Base-by-base conservation (phyloP, 2,888 invertebrate genomes). In the Agrotis puta region DNA sequence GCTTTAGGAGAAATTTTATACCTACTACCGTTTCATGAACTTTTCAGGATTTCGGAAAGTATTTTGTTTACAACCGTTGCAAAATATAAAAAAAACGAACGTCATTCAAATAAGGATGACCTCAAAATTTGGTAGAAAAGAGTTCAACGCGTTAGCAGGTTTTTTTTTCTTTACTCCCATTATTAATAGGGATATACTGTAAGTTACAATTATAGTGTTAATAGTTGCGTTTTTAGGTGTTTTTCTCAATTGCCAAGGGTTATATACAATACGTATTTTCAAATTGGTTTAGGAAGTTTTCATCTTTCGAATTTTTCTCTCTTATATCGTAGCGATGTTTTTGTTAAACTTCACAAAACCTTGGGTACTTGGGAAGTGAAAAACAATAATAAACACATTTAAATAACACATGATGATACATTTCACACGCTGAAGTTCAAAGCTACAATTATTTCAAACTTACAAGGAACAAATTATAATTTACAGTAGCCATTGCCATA, bases 71-170 rank as follows among this genome's bases (percentile, higher is more conserved):
- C 13, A 33, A n/a, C 13, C 6, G 9, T 33, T 51, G 4, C 1
- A 45, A 51, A 50, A 39, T 16, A 14, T n/a, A n/a, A n/a, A n/a
- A n/a, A 0, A 20, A 39, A 2, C 0, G 3, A 18, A 0, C 0
- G 7, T 24, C 14, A 20, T 3, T 0, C 1, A 7, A 39, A 62
- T 11, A 27, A 6, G 16, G 2, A n/a, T 43, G n/a, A 64, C 16
- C 13, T 22, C 5, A 9, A 64, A 20, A n/a, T 24, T 20, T 48
- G n/a, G 33, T 54, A 27, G 9, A 61, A 77, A 74, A 77, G 70
- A 77, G 48, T 77, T 74, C 73, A 74, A 77, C 73, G 73, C 77
- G 59, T 45, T 61, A 6, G 0, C 6, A 24, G 1, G 9, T 16
- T 18, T 18, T 11, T 43, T 11, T 27, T 54, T 18, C 11, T 18